These are phyloP conservation scores for Cathartes aura DNA, from an alignment of 2,113 vertebrate genomes.

Conservation along the genomic window DNA sequence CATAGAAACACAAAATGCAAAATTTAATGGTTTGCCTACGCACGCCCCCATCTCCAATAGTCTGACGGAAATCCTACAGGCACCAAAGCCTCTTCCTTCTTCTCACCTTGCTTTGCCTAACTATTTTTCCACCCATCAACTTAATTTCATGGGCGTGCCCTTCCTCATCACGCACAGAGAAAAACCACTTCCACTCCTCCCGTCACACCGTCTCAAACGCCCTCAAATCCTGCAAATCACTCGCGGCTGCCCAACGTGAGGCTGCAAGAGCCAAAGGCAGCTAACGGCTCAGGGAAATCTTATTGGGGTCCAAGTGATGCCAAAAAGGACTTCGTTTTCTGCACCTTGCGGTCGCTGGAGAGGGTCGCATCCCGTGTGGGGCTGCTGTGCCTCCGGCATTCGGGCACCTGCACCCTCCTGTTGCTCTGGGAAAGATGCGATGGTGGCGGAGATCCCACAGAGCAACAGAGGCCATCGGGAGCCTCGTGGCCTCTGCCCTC, in stretches of 20 bases:
- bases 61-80: neutral
- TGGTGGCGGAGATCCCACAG: rapidly evolving
- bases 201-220: rapidly evolving
- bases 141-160: neutral
- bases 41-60: neutral
- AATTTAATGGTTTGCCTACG: rapidly evolving
- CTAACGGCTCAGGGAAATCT: neutral
- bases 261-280: neutral
- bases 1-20: neutral
- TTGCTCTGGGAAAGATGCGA: neutral
- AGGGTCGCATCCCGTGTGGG: rapidly evolving
- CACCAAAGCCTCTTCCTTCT: neutral
- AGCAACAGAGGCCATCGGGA: neutral
- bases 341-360: rapidly evolving
- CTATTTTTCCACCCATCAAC: neutral
- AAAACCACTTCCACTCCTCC: neutral
- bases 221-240: neutral
- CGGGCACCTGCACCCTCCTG: neutral
- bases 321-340: neutral
- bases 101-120: neutral
- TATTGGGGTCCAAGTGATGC: rapidly evolving
- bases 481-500: neutral
- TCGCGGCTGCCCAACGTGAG: rapidly evolving
- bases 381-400: neutral
- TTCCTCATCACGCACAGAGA: too few species aligned